Evolutionary conservation across 2,113 vertebrate species (phyloP).

Genomic region (Clupea harengus): DNA sequence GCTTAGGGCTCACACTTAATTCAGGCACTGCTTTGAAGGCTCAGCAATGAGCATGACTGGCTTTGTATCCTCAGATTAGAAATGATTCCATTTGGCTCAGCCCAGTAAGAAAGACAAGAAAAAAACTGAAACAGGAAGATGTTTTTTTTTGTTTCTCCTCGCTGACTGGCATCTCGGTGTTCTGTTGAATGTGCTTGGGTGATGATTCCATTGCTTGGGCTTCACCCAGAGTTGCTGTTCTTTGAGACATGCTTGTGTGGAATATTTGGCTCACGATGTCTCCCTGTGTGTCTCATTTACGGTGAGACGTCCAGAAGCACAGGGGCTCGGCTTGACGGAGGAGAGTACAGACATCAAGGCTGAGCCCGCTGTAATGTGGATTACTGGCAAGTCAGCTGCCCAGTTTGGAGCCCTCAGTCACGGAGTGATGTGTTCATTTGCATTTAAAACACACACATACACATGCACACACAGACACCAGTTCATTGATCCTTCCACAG

Average conservation of each 20-base stretch:
- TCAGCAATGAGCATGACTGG: slow-evolving; percentile 5
- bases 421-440: background rate
- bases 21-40: background rate
- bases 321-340: background rate
- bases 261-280: background rate
- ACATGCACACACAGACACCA: background rate
- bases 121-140: background rate
- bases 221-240: background rate
- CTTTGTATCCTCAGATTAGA: slow-evolving; percentile 18
- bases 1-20: slow-evolving; percentile 8
- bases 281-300: background rate
- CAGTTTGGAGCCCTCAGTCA: background rate
- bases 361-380: background rate
- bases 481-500: background rate
- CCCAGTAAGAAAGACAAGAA: background rate
- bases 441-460: background rate
- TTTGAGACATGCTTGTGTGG: background rate
- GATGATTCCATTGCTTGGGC: background rate
- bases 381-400: background rate
- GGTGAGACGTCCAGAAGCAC: background rate
- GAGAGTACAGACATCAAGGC: background rate
- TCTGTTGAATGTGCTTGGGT: background rate
- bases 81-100: slow-evolving; percentile 18
- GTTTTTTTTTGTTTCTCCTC: background rate
- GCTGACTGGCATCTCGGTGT: background rate